Evolutionary conservation across 2,888 invertebrate genomes (phyloP).

Genomic region (Idaea aversata): DNA sequence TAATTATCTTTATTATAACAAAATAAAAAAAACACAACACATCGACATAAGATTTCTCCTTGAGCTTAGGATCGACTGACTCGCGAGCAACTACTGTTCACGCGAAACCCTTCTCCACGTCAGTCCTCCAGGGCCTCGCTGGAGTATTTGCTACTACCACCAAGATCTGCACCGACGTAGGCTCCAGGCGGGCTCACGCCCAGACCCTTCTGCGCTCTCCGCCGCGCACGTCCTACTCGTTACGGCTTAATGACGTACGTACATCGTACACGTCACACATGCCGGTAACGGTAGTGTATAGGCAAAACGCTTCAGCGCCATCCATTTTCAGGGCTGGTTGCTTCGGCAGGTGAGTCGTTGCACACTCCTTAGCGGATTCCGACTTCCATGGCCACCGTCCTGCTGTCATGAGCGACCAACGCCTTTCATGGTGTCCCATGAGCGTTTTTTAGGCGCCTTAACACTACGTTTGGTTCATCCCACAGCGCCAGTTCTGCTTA

Average conservation of each 20-base stretch:
- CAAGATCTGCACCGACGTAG: constrained; percentile 78
- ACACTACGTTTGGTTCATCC: constrained; percentile 20
- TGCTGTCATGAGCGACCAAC: constrained; percentile 1
- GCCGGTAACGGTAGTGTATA: too few species aligned
- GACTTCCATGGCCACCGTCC: constrained; percentile 9
- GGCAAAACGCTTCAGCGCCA: too few species aligned
- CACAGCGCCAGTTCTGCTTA: too few species aligned
- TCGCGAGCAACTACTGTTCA: too few species aligned
- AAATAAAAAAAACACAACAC: constrained; percentile 26
- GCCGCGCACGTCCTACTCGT: too few species aligned
- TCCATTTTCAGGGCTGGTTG: too few species aligned
- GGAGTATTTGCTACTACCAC: constrained; percentile 24
- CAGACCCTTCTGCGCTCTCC: too few species aligned
- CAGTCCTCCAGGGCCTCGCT: too few species aligned
- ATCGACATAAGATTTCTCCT: constrained; percentile 59
- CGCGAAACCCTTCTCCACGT: too few species aligned
- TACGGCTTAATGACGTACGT: too few species aligned
- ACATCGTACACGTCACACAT: too few species aligned
- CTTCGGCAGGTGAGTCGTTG: constrained; percentile 1
- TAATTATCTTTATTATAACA: constrained; percentile 6
- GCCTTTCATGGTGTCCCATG: constrained; percentile 18
- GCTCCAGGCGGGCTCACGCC: constrained; percentile 12
- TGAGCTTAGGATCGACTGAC: constrained; percentile 63
- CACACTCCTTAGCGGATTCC: constrained; percentile 9
- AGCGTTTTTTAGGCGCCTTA: too few species aligned